Base-by-base conservation (phyloP, 2,113 vertebrate genomes). In the Alligator mississippiensis region DNA sequence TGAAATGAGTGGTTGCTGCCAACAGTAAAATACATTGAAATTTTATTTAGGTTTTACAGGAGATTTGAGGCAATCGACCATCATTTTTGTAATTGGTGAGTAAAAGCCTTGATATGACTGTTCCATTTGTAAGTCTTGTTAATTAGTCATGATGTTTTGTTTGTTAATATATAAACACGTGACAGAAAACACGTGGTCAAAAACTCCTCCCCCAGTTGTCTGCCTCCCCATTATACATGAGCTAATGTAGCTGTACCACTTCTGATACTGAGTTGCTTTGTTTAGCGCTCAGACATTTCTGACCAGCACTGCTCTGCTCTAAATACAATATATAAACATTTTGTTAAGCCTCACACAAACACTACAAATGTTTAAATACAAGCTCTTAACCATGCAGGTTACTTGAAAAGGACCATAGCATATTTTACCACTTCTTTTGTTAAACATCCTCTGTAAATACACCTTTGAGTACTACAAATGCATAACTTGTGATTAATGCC, bases 51-150 rank as follows among this genome's bases (percentile, higher is more conserved):
- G 97, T 88, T 97, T 98, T 95, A 92, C 96, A 92, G 98, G 98
- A 96, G 98, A 99, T 80, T 96, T 98, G 95, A 99, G 96, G 98
- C 99, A 99, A 96, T 96, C 97, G 93, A 99, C 98, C 98, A 98
- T 99, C 90, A 98, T 99, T 97, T 99, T 99, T 96, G 95, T 99
- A 94, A 94, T 99, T 0, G 99, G 99, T 99, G 97, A 96, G 99
- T 98, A 96, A 61, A 12, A 91, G 18, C 86, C 21, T 77, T 93
- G 12, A 85, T 84, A 77, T 77, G 72, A 77, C 24, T 72, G 30
- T 75, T n/a, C 57, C 3, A 6, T 77, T 63, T 88, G 8, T 86
- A 77, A 84, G 80, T 72, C 24, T 6, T 34, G 30, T 11, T 81
- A 24, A 15, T 82, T 19, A 22, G 2, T 80, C 34, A 7, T 68